Evolutionary conservation across 1,140 invertebrate genomes (phyloP), one percentile per base, ranked within the genome.

Genomic region (Batillaria attramentaria): DNA sequence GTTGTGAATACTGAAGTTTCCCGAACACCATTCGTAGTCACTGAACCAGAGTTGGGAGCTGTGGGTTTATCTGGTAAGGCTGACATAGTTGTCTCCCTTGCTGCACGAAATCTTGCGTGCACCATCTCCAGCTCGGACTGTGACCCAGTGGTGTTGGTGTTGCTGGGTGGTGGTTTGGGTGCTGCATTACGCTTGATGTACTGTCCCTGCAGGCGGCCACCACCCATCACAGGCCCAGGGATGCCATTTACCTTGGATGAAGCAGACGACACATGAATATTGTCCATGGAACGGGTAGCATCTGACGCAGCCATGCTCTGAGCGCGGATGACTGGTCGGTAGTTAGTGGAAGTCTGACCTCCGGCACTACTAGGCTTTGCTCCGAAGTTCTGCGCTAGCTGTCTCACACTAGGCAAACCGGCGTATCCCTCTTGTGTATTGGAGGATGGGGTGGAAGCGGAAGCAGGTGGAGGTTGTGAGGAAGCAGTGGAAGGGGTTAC

Each of bases 371-470:
- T 37, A 20, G 70, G 54, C 46, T 77, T 81, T 24, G 69, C 72
- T 16, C 79, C 79, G 35, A 81, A 81, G 6, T 76, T 74, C 50
- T 78, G 74, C 16, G 80, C 79, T n/a, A 81, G 46, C 62, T 74
- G 50, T 41, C 39, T 62, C 13, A 81, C 80, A 33, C 80, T 81
- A 24, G 80, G 80, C 24, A 81, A 42, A 28, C 60, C 76, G 28
- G 41, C 37, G 31, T n/a, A 78, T 35, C 41, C 42, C 24, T 78
- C 62, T 41, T 68, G 18, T 50, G 41, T n/a, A 33, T 31, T n/a
- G 39, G 60, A 37, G n/a, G 65, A 3, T 50, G 41, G 39, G 41
- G 41, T n/a, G 39, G 60, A 37, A 20, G 65, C 8, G 16, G 62
- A 57, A 46, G 57, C 28, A 50, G 37, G 31, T 54, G 3, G 41